These are phyloP conservation scores for Leptocoma aspasia DNA, from an alignment of 2,113 vertebrate genomes.

Conservation along the genomic window DNA sequence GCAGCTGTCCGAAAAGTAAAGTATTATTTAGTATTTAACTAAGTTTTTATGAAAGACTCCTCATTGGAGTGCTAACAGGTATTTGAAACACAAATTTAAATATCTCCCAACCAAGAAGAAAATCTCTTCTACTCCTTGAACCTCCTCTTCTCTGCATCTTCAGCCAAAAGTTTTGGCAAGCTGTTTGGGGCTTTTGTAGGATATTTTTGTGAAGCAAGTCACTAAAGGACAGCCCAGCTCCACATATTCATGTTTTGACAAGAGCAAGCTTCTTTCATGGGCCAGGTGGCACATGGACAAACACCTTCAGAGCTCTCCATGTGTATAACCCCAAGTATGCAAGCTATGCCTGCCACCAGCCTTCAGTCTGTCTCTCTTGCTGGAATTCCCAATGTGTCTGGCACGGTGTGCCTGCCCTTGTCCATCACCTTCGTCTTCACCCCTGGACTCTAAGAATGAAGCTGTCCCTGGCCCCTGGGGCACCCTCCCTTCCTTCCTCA, in stretches of 20 bases:
- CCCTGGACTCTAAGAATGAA: not conserved
- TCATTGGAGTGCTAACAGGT: not conserved
- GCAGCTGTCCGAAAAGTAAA: not conserved
- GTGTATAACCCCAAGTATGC: not conserved
- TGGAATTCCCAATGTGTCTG: not conserved
- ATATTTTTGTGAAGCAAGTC: not conserved
- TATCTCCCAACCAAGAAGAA: not conserved
- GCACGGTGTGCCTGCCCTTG: not conserved
- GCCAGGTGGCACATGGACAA: not conserved
- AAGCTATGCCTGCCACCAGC: not conserved
- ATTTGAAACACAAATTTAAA: not conserved
- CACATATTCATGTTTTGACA: rapidly evolving
- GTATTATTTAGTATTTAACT: not conserved
- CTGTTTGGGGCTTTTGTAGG: not conserved
- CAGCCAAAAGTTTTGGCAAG: not conserved
- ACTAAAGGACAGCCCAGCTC: not conserved
- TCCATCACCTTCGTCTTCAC: not conserved
- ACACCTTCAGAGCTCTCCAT: not conserved
- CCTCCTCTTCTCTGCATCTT: not conserved
- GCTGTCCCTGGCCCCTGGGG: not conserved
- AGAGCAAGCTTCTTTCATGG: not conserved
- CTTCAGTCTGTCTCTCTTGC: not conserved
- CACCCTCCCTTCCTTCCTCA: not conserved
- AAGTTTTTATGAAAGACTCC: not conserved
- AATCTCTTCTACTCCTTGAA: not conserved